Base-by-base conservation (phyloP, 2,797 vertebrate genomes). In the Botia almorhae region DNA sequence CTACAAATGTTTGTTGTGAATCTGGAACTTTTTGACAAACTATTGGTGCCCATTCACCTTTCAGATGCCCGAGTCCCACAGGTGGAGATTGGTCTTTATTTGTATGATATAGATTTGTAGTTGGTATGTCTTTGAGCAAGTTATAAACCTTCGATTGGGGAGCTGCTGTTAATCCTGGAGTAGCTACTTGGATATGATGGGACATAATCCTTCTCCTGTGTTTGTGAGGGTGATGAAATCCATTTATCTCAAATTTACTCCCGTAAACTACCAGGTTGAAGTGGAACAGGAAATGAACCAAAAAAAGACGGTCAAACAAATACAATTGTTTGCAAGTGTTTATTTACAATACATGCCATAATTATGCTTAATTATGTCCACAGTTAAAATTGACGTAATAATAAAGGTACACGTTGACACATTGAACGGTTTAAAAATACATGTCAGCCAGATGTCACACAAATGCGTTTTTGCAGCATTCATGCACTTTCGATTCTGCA, bases 211-310 rank as follows among this genome's bases (percentile, higher is more conserved):
- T 81, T 63, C 90, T 91, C 80, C 90, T 90, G 89, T 92, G 90
- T 90, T 91, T 92, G 87, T 74, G 72, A 78, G 88, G 92, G 89
- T 91, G 91, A 87, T 89, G 91, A 90, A 90, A 92, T 89, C 92
- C 90, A 89, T 92, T 92, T 91, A 94, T 93, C 77, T 90, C 91
- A 90, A 92, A 93, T 86, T 93, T 90, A 92, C 89, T 90, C 87
- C 91, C 90, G 88, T 92, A 90, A 85, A 92, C 93, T 92, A 90
- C 88, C 90, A 91, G 90, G 90, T 88, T 92, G 83, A 92, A 90
- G 89, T 86, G 86, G 85, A 87, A 88, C 76, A 91, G 81, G 89
- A 90, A 87, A 92, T 93, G 90, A 93, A 88, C 88, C 87, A 80
- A 83, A 81, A 85, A 89, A 85, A 85, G 51, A 81, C 50, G 63